These are phyloP conservation scores for Automeris io DNA, from an alignment of 2,888 invertebrate genomes.

Conservation along the genomic window DNA sequence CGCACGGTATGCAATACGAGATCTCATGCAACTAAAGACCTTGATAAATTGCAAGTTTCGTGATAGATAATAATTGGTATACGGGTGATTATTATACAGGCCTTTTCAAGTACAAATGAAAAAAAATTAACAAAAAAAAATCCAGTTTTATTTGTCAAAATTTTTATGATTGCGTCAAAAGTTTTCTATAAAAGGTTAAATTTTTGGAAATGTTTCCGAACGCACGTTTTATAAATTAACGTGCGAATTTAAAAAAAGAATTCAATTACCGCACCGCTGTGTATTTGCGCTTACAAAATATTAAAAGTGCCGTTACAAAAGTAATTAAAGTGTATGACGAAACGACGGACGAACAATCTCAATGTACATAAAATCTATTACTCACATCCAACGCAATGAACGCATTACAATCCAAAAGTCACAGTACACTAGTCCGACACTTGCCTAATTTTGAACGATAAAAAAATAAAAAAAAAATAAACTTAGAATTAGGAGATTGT, in stretches of 20 bases:
- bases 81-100: slow-evolving; percentile 64
- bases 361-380: slow-evolving; percentile 41
- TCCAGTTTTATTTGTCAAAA: neutral
- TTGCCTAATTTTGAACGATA: slow-evolving; percentile 11
- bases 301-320: slow-evolving; percentile 8
- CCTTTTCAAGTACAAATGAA: slow-evolving; percentile 30
- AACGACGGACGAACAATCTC: slow-evolving; percentile 65
- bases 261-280: slow-evolving; percentile 1
- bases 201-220: slow-evolving; percentile 2
- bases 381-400: slow-evolving; percentile 69
- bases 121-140: slow-evolving; percentile 16
- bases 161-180: no score
- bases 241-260: slow-evolving; percentile 9
- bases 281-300: neutral
- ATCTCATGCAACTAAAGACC: slow-evolving; percentile 73
- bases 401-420: slow-evolving; percentile 67
- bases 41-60: slow-evolving; percentile 75
- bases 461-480: slow-evolving; percentile 25
- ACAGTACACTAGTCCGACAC: slow-evolving; percentile 30
- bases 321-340: slow-evolving; percentile 20
- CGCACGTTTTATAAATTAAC: neutral
- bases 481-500: no score
- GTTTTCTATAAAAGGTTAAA: no score
- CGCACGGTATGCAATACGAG: slow-evolving; percentile 69
- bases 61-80: slow-evolving; percentile 73